Evolutionary conservation across 1,140 invertebrate species (phyloP).

Genomic region (Eubasilissa regina): DNA sequence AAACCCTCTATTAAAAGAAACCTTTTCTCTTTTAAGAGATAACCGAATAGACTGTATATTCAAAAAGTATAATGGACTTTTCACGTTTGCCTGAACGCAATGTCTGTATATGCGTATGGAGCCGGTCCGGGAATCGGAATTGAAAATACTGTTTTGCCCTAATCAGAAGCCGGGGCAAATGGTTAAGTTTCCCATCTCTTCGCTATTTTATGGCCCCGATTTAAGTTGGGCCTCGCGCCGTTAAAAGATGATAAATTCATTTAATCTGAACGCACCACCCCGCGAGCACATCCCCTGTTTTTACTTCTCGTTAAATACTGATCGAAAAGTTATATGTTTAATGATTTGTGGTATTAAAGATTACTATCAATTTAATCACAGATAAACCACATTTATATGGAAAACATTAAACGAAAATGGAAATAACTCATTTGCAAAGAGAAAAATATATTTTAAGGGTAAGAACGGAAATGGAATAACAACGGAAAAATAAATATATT

Average conservation of each 20-base stretch:
- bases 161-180: neutral
- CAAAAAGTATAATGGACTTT: constrained; percentile 3
- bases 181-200: neutral
- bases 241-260: constrained; percentile 10
- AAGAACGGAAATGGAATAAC: no score
- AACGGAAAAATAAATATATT: no score
- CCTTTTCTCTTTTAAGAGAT: no score
- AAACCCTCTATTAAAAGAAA: no score
- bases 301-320: neutral
- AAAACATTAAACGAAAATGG: no score
- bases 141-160: neutral
- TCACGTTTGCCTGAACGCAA: neutral
- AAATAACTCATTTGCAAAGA: no score
- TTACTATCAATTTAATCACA: no score
- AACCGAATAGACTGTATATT: neutral
- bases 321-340: neutral
- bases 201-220: neutral
- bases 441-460: no score
- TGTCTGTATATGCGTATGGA: no score
- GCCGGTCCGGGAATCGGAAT: no score
- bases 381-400: no score
- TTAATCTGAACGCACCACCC: neutral
- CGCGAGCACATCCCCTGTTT: neutral
- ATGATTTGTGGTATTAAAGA: neutral
- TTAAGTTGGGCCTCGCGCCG: neutral